phyloP scores from a whole-genome alignment of 2,113 vertebrate species.

The Poeciliopsis turrubarensis region DNA sequence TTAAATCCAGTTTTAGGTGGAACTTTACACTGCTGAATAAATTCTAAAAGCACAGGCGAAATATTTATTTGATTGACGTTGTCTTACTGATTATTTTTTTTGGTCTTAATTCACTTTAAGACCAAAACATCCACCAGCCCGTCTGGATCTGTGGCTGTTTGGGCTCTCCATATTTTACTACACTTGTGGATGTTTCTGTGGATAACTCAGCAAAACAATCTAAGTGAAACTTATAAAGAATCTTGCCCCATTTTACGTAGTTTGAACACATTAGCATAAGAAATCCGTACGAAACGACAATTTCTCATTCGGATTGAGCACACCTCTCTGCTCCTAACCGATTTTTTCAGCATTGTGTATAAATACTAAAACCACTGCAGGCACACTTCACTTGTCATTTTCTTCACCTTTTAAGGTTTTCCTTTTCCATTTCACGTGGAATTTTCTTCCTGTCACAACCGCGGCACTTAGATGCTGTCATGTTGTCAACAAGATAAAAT shows the following conservation, averaged over 20 bases:
- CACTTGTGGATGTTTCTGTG: neutral
- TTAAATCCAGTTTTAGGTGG: no score
- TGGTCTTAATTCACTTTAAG: no score
- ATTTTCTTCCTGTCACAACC: neutral
- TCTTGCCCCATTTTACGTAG: neutral
- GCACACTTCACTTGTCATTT: neutral
- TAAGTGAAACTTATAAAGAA: neutral
- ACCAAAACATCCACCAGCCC: neutral
- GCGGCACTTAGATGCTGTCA: neutral
- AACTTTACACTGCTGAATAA: no score
- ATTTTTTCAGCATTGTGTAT: constrained; percentile 1
- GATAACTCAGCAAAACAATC: neutral
- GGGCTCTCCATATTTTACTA: neutral
- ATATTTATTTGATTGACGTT: no score
- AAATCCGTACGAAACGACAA: neutral
- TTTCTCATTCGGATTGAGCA: neutral
- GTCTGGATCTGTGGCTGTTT: neutral
- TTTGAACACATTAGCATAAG: neutral
- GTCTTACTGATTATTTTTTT: no score
- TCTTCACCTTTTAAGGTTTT: neutral
- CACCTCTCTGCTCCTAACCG: no score
- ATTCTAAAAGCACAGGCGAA: no score
- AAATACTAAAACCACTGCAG: neutral
- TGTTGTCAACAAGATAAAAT: neutral
- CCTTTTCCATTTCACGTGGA: neutral